These are phyloP conservation scores for Melipona quadrifasciata DNA, from an alignment of 1,140 invertebrate species.

Conservation along the genomic window DNA sequence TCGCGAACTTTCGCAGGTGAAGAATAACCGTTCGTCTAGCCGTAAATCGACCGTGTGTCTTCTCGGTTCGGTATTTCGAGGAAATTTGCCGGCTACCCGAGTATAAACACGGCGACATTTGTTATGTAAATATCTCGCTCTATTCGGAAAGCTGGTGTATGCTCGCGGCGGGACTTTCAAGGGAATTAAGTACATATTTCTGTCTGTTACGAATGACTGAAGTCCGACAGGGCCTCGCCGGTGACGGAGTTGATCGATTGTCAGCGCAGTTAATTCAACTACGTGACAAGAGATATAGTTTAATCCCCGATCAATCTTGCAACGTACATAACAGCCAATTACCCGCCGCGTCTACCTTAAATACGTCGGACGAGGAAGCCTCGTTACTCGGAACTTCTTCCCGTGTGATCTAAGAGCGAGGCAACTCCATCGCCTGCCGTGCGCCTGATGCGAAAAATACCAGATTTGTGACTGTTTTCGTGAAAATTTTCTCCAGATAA, in stretches of 20 bases:
- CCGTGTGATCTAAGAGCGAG: too few species aligned
- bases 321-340: not conserved
- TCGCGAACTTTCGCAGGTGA: not conserved
- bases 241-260: not conserved
- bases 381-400: too few species aligned
- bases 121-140: not conserved
- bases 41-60: not conserved
- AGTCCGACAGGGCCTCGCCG: not conserved
- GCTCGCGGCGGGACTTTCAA: not conserved
- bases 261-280: not conserved
- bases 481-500: too few species aligned
- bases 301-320: not conserved
- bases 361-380: too few species aligned
- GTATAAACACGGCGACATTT: not conserved
- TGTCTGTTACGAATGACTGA: not conserved
- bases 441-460: too few species aligned
- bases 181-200: not conserved
- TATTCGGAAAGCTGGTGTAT: not conserved
- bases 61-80: not conserved
- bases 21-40: not conserved
- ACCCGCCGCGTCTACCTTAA: not conserved
- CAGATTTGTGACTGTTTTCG: too few species aligned
- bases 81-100: not conserved
- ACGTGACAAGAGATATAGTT: not conserved
- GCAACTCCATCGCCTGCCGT: too few species aligned